A percentile compares a stretch with the other conserved stretches of the same genome.
Evolutionary conservation across 1,140 invertebrate genomes (phyloP).

Genomic region (Dendroctonus valens): DNA sequence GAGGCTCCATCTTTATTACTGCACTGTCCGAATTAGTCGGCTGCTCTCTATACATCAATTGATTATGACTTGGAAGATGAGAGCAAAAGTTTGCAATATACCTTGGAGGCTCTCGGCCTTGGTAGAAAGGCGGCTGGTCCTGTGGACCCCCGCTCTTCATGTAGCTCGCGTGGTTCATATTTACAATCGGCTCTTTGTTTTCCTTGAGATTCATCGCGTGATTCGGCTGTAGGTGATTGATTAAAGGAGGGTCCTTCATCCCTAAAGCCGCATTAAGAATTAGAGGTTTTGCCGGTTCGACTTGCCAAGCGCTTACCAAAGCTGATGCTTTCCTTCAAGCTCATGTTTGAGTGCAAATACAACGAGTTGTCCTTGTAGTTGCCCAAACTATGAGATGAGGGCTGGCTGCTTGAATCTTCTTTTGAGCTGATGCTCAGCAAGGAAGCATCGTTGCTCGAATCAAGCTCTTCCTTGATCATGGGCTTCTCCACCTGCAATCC

Average conservation of each 20-base stretch:
- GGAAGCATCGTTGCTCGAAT: conserved; percentile 47
- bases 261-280: conserved; percentile 3
- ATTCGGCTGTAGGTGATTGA: conserved; percentile 39
- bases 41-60: conserved; percentile 3
- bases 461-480: conserved; percentile 58
- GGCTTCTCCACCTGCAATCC: conserved; percentile 53
- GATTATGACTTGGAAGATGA: too few species aligned
- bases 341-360: conserved; percentile 42
- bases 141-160: conserved; percentile 35
- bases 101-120: conserved; percentile 25
- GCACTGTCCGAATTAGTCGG: conserved; percentile 20
- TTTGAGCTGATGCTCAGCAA: conserved; percentile 41
- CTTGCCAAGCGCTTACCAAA: conserved; percentile 22
- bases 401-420: conserved; percentile 37
- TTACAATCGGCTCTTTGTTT: conserved; percentile 40
- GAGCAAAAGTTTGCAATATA: background rate
- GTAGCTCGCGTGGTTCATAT: conserved; percentile 42
- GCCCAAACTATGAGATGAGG: conserved; percentile 14
- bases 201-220: conserved; percentile 41
- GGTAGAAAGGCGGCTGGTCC: conserved; percentile 36
- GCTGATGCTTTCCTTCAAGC: conserved; percentile 39
- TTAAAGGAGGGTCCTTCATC: conserved; percentile 40
- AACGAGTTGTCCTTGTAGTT: conserved; percentile 42
- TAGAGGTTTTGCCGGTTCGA: background rate
- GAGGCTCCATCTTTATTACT: conserved; percentile 58